Base-by-base conservation (phyloP, 1,140 invertebrate species). In the Drosophila varians region DNA sequence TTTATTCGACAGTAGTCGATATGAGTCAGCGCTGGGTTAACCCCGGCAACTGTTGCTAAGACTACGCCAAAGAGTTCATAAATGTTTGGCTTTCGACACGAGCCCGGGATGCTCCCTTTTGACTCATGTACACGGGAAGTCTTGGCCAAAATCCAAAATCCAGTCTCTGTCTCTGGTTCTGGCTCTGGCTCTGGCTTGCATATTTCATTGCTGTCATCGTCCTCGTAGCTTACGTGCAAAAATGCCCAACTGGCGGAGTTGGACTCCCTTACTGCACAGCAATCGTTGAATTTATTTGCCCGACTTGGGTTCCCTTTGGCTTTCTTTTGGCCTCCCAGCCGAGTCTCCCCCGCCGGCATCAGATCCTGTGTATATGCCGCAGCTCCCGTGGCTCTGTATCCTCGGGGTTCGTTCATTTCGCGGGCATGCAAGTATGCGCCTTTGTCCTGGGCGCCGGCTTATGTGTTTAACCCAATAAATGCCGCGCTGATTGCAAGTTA, bases 401-500 rank as follows among this genome's bases (percentile, higher is more conserved):
- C 66, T 73, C 51, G 45, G 70, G 54, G 82, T 87, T 87, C 82
- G 74, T 87, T 87, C 77, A 87, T 77, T 77, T 76, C 58, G 60
- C 46, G 55, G 62, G 69, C 73, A 73, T 73, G 74, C 71, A 54
- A 53, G 74, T 68, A 55, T 74, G 47, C 55, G 43, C 62, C 61
- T 56, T 58, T 48, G 61, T 47, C 43, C 26, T 36, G 38, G 42
- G n/a, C 43, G 48, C 60, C 45, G 57, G 40, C 72, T 79, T 87
- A 69, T 74, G 60, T 77, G 73, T 61, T 86, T 86, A 86, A 86
- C 82, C 82, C 82, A 86, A 87, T 86, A 86, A 87, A 77, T 71
- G 77, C 82, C 53, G 74, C 73, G 82, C 82, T 87, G 82, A 86
- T 86, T 86, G 82, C 82, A 74, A 86, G 60, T 86, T 87, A 86